A percentile compares a stretch with the other conserved stretches of the same genome.
These are phyloP conservation scores for Vanessa tameamea DNA, from an alignment of 1,140 invertebrate species.

Conservation along the genomic window DNA sequence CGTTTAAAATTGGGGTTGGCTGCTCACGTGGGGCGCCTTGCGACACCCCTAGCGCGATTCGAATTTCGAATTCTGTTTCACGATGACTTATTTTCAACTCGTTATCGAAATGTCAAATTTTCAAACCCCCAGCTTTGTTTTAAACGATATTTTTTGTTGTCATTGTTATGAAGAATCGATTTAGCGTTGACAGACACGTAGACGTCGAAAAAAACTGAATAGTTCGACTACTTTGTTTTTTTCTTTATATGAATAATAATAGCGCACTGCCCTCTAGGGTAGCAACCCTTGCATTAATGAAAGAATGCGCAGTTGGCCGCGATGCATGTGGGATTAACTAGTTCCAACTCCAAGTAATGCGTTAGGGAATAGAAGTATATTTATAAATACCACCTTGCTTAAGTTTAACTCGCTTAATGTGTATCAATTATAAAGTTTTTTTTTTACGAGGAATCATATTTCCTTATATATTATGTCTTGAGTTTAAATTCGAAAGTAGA, in stretches of 20 bases:
- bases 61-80: slow-evolving; percentile 44
- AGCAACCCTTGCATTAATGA: slow-evolving; percentile 69
- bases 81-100: slow-evolving; percentile 8
- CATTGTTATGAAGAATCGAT: slow-evolving; percentile 35
- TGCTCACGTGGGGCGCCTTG: slow-evolving; percentile 53
- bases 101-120: slow-evolving; percentile 35
- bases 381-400: slow-evolving; percentile 42
- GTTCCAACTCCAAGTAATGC: slow-evolving; percentile 52
- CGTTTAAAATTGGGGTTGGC: slow-evolving; percentile 69
- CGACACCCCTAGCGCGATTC: slow-evolving; percentile 68
- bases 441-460: slow-evolving; percentile 31
- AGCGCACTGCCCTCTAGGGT: slow-evolving; percentile 69
- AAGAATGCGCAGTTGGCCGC: slow-evolving; percentile 73
- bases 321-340: slow-evolving; percentile 66
- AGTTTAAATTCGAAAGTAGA: slow-evolving; percentile 33
- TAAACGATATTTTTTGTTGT: slow-evolving; percentile 56
- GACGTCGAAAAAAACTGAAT: slow-evolving; percentile 48
- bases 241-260: slow-evolving; percentile 69
- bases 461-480: slow-evolving; percentile 16
- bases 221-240: slow-evolving; percentile 59
- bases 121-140: slow-evolving; percentile 67
- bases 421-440: not conserved
- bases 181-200: slow-evolving; percentile 68
- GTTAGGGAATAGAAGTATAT: slow-evolving; percentile 49
- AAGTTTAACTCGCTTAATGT: slow-evolving; percentile 9